Percentiles rank a stretch among this genome's conserved stretches.
These are phyloP conservation scores for Dicycla oo DNA, from an alignment of 2,888 invertebrate genomes.

Conservation along the genomic window DNA sequence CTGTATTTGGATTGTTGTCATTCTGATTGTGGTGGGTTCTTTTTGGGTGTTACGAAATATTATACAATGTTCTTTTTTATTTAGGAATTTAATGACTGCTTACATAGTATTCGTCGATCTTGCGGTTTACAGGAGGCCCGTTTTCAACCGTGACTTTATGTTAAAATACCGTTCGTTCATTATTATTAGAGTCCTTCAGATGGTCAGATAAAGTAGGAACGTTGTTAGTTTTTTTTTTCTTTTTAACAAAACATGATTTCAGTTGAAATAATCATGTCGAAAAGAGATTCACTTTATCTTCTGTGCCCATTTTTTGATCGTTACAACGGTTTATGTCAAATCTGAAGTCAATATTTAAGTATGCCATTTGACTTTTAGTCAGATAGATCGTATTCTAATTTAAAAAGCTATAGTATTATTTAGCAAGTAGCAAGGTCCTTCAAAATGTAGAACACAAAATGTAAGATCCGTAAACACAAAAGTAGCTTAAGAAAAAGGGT, in stretches of 20 bases:
- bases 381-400: too few species aligned
- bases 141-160: not conserved
- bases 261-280: not conserved
- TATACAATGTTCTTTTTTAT: not conserved
- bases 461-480: slow-evolving; percentile 28
- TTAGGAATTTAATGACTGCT: not conserved
- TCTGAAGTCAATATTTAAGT: not conserved
- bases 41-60: slow-evolving; percentile 8
- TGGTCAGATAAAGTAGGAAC: not conserved
- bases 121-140: not conserved
- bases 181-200: not conserved
- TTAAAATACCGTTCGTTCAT: not conserved
- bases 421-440: not conserved
- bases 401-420: too few species aligned
- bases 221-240: not conserved
- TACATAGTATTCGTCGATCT: not conserved
- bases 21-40: not conserved
- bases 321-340: not conserved
- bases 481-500: slow-evolving; percentile 66
- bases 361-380: not conserved
- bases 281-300: not conserved
- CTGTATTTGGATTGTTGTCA: slow-evolving; percentile 24
- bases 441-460: not conserved
- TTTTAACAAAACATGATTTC: not conserved
- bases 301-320: not conserved